phyloP scores from a whole-genome alignment of 2,113 vertebrate genomes.

The Mellivora capensis region DNA sequence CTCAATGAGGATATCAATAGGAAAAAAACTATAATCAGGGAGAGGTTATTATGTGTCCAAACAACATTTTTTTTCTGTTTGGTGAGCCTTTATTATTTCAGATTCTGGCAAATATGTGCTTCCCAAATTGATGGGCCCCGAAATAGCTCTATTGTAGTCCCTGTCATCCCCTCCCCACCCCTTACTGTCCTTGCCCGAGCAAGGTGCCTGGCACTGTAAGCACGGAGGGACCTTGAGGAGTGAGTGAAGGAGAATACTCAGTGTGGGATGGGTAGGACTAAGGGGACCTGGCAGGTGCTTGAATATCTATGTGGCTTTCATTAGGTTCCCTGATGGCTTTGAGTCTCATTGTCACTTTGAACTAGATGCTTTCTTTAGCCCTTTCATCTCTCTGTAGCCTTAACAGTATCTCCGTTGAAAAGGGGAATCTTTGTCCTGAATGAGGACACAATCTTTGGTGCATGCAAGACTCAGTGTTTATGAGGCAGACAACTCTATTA shows the following conservation, averaged over 20 bases:
- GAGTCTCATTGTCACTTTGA: neutral
- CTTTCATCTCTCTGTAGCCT: neutral
- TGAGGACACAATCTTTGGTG: neutral
- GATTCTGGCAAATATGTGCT: neutral
- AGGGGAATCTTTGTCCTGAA: neutral
- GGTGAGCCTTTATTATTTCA: neutral
- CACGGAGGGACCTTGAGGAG: neutral
- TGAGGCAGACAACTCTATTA: neutral
- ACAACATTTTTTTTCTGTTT: neutral
- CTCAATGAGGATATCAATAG: neutral
- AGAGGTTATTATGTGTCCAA: neutral
- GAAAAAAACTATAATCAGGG: neutral
- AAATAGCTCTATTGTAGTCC: neutral
- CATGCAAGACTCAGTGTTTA: neutral
- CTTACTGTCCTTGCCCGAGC: neutral
- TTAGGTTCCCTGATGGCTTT: neutral
- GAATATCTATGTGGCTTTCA: neutral
- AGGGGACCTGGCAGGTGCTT: neutral
- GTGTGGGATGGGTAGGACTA: neutral
- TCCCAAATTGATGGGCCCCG: neutral
- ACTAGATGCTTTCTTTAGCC: neutral
- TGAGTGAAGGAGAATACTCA: neutral
- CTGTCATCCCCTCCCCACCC: neutral
- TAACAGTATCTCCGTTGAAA: neutral
- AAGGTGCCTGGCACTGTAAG: neutral